These are phyloP conservation scores for Nephotettix cincticeps DNA, from an alignment of 1,140 invertebrate species.

Conservation along the genomic window DNA sequence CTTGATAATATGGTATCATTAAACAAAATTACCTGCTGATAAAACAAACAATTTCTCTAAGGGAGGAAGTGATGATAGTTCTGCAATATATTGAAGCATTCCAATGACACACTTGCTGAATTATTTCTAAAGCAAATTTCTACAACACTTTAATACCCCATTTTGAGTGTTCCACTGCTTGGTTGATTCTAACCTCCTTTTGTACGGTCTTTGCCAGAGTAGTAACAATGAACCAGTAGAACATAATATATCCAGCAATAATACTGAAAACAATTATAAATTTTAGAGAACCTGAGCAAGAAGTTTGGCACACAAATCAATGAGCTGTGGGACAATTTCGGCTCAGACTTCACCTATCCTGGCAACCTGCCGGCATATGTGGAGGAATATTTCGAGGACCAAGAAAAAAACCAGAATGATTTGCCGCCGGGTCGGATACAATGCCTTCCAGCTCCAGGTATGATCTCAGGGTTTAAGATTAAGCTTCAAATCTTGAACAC, in stretches of 20 bases:
- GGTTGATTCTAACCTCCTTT: no score
- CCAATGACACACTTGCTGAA: background rate
- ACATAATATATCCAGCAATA: no score
- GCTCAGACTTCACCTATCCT: conserved; percentile 68
- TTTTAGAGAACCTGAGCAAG: conserved; percentile 67
- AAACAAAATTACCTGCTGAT: no score
- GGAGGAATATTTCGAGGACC: conserved; percentile 72
- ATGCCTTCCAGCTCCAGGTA: conserved; percentile 74
- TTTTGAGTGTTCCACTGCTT: no score
- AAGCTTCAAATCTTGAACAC: background rate
- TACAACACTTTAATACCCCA: no score
- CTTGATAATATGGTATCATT: no score
- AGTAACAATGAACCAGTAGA: no score
- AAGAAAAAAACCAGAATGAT: conserved; percentile 52
- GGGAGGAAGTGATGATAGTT: no score
- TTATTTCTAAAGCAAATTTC: background rate
- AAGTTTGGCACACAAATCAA: conserved; percentile 70
- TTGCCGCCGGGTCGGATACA: conserved; percentile 56
- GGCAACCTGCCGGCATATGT: conserved; percentile 68
- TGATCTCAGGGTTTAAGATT: conserved; percentile 16
- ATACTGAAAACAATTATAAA: no score
- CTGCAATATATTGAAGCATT: no score
- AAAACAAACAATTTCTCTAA: no score
- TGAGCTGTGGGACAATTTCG: conserved; percentile 67
- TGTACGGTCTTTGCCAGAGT: no score